Conservation (phyloP, 2,113 vertebrate species). For the Blennius ocellaris region DNA sequence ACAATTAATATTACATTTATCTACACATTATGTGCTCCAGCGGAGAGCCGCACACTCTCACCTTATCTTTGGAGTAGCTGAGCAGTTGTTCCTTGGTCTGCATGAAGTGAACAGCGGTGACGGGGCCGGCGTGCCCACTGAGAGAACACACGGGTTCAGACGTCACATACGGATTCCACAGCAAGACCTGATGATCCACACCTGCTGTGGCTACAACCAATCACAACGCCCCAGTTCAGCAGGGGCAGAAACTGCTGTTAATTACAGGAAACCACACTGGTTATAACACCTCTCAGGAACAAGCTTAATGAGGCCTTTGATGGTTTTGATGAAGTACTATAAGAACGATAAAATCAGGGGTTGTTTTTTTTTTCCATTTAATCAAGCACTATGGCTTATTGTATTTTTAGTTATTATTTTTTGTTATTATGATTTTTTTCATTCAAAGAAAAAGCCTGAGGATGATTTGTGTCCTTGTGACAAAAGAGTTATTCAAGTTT, state of each 20-base stretch:
- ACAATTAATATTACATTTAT: conserved; percentile 49
- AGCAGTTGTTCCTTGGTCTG: conserved; percentile 84
- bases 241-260: not conserved
- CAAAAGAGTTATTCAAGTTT: no score
- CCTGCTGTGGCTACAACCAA: conserved; percentile 86
- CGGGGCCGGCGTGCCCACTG: conserved; percentile 81
- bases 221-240: conserved; percentile 28
- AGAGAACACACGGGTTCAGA: conserved; percentile 84
- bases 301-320: conserved; percentile 23
- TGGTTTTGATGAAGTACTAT: not conserved
- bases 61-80: conserved; percentile 90
- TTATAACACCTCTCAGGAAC: not conserved
- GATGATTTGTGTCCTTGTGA: no score
- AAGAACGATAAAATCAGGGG: not conserved
- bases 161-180: conserved; percentile 88
- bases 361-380: no score
- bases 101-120: conserved; percentile 84
- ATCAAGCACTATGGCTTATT: no score
- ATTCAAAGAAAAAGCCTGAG: no score
- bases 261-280: conserved; percentile 2
- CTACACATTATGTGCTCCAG: conserved; percentile 16
- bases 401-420: no score
- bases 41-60: conserved; percentile 46
- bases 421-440: no score
- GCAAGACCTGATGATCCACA: conserved; percentile 83